A percentile compares a stretch with the other conserved stretches of the same genome.
Conservation (phyloP, 2,113 vertebrate genomes). For the Notechis scutatus region DNA sequence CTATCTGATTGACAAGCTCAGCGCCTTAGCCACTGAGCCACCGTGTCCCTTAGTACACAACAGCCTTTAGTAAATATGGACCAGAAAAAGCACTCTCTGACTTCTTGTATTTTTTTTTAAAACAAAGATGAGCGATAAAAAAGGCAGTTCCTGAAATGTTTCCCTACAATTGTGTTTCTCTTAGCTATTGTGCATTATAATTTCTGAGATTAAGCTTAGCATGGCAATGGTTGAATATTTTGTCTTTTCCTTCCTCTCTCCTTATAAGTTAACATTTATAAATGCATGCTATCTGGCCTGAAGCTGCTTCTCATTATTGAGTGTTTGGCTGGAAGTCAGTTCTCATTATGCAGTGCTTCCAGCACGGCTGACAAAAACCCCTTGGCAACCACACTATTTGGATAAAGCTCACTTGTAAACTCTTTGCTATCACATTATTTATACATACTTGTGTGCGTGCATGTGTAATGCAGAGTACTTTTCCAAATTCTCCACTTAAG, state of each 20-base stretch:
- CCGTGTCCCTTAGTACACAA: neutral
- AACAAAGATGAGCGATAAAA: neutral
- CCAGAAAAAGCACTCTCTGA: neutral
- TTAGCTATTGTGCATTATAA: neutral
- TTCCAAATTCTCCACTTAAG: neutral
- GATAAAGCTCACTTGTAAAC: neutral
- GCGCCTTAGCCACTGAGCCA: too few species aligned
- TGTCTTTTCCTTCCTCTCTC: too few species aligned
- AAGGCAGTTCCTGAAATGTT: neutral
- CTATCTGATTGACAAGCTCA: too few species aligned
- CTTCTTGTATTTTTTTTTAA: neutral
- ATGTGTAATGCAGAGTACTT: conserved; percentile 26
- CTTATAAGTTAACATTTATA: neutral
- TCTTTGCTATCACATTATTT: conserved; percentile 39
- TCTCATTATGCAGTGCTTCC: conserved; percentile 5
- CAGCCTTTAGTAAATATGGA: neutral
- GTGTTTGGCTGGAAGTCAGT: neutral
- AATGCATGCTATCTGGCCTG: neutral
- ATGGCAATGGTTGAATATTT: neutral
- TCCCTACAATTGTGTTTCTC: neutral
- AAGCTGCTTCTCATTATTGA: neutral
- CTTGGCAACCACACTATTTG: neutral
- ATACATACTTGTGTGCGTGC: conserved; percentile 14
- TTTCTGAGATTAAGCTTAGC: neutral
- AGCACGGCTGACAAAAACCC: conserved; percentile 10